Evolutionary conservation across 2,888 invertebrate genomes (phyloP).

Genomic region (Zelleria hepariella): DNA sequence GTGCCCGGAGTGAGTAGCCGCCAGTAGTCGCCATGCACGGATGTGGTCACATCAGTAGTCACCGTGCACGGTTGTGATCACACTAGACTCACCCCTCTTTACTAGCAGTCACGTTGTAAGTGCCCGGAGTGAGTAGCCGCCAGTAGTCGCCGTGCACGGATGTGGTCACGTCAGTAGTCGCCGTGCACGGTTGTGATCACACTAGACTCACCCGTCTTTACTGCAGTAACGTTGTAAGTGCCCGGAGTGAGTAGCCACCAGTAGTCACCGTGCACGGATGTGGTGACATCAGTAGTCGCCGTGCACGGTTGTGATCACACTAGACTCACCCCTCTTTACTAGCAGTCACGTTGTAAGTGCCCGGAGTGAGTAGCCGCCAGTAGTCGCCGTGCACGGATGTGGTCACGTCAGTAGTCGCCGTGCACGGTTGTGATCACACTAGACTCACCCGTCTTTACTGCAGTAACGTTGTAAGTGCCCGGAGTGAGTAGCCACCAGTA

Average conservation of each 20-base stretch:
- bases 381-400: slow-evolving; percentile 87
- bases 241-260: slow-evolving; percentile 93
- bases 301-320: slow-evolving; percentile 81
- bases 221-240: slow-evolving; percentile 83
- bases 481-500: slow-evolving; percentile 93
- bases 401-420: too few relatives aligned
- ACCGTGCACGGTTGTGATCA: too few relatives aligned
- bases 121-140: slow-evolving; percentile 89
- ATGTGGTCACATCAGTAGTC: too few relatives aligned
- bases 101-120: slow-evolving; percentile 82
- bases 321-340: slow-evolving; percentile 76
- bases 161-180: too few relatives aligned
- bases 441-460: slow-evolving; percentile 76
- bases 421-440: too few relatives aligned
- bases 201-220: slow-evolving; percentile 75
- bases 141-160: slow-evolving; percentile 91
- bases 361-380: slow-evolving; percentile 91
- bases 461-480: slow-evolving; percentile 86
- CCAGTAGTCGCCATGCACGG: too few relatives aligned
- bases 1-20: too few relatives aligned
- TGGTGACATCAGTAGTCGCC: slow-evolving; percentile 82
- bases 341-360: slow-evolving; percentile 85
- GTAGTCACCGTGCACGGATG: slow-evolving; percentile 87
- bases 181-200: too few relatives aligned
- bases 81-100: slow-evolving; percentile 77